Conservation (phyloP, 1,140 invertebrate species). For the Drosophila neocordata region DNA sequence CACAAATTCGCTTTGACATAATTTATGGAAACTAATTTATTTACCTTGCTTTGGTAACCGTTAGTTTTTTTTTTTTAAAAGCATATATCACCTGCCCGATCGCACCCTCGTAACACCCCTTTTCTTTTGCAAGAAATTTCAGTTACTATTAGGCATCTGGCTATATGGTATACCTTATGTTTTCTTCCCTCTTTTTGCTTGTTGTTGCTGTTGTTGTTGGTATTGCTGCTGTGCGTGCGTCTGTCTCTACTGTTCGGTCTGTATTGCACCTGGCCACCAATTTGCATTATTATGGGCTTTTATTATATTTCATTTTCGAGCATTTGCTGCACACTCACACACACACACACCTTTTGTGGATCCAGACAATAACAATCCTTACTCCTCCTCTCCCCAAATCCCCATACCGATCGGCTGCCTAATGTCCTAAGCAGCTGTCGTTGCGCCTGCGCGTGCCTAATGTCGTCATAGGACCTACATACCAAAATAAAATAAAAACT, state of each 20-base stretch:
- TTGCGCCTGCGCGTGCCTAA: conserved; percentile 68
- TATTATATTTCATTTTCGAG: conserved; percentile 41
- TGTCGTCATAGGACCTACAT: conserved; percentile 23
- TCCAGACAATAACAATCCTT: conserved; percentile 42
- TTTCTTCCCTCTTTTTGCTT: not conserved
- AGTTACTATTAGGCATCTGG: not conserved
- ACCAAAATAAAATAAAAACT: too few relatives aligned
- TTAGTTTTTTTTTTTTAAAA: not conserved
- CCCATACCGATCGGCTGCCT: conserved; percentile 24
- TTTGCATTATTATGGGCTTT: conserved; percentile 78
- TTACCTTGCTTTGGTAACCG: not conserved
- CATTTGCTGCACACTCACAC: too few relatives aligned
- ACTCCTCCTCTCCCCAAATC: conserved; percentile 30
- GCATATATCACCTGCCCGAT: not conserved
- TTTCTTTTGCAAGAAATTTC: not conserved
- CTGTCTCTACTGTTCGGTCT: conserved; percentile 35
- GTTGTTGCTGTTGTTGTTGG: not conserved
- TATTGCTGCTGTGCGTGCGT: conserved; percentile 25
- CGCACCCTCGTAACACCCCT: conserved; percentile 5
- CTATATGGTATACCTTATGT: conserved; percentile 12
- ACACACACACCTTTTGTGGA: conserved; percentile 47
- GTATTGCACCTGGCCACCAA: conserved; percentile 77
- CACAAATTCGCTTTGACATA: not conserved
- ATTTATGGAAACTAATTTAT: not conserved
- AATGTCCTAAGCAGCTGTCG: conserved; percentile 67